A percentile compares a stretch with the other conserved stretches of the same genome.
phyloP scores from a whole-genome alignment of 1,140 invertebrate species.

The Lasioglossum albipes region DNA sequence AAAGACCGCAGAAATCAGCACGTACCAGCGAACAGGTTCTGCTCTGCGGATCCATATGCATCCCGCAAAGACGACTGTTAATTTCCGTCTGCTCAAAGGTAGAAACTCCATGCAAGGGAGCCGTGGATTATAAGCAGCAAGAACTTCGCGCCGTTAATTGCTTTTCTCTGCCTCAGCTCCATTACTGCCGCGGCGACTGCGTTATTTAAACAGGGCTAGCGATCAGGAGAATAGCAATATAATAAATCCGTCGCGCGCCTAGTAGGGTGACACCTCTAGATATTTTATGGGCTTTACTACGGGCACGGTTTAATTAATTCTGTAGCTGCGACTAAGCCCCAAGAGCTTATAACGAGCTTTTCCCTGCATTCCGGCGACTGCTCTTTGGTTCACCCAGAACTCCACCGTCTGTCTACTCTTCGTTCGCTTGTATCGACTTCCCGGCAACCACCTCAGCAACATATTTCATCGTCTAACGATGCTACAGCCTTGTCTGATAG shows the following conservation, averaged over 20 bases:
- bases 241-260: conserved; percentile 24
- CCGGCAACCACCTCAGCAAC: background rate
- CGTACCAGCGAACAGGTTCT: too few species aligned
- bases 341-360: conserved; percentile 69
- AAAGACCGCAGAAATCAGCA: too few species aligned
- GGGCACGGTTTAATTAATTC: conserved; percentile 70
- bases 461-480: background rate
- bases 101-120: conserved; percentile 1
- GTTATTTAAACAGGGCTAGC: background rate
- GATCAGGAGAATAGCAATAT: conserved; percentile 12
- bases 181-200: background rate
- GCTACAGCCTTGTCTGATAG: background rate
- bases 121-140: background rate
- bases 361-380: conserved; percentile 45
- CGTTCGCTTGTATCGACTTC: background rate
- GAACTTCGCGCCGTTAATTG: conserved; percentile 4
- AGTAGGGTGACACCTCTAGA: conserved; percentile 45
- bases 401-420: background rate
- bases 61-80: background rate
- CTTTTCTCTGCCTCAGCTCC: background rate
- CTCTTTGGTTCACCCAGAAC: conserved; percentile 44
- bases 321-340: conserved; percentile 62
- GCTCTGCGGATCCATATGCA: background rate
- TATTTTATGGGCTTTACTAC: conserved; percentile 60
- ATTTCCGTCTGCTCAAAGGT: background rate